phyloP scores from a whole-genome alignment of 2,888 invertebrate genomes.

The Hyposoter didymator region DNA sequence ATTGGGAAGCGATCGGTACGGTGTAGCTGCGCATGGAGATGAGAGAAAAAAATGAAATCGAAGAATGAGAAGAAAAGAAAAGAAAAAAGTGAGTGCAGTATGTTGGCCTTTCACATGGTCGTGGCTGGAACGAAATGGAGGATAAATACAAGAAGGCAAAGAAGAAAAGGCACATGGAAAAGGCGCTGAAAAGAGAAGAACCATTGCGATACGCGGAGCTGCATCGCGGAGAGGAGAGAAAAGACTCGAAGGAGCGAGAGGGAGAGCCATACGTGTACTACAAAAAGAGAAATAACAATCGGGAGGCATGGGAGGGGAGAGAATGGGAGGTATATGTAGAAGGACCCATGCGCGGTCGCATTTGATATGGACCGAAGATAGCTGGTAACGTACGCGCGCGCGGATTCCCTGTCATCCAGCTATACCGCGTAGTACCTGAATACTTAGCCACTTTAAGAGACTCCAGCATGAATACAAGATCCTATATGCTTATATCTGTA shows the following conservation, averaged over 20 bases:
- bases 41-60: constrained; percentile 33
- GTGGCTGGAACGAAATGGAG: constrained; percentile 56
- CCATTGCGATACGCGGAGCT: constrained; percentile 37
- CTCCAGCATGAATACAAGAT: constrained; percentile 60
- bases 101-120: constrained; percentile 53
- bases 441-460: constrained; percentile 61
- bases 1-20: constrained; percentile 61
- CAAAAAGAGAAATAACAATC: constrained; percentile 61
- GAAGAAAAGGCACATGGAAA: constrained; percentile 39
- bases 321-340: constrained; percentile 68
- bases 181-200: constrained; percentile 35
- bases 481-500: constrained; percentile 31
- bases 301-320: constrained; percentile 61
- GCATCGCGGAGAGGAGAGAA: constrained; percentile 45
- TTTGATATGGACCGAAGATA: constrained; percentile 84
- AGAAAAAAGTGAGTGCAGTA: constrained; percentile 42
- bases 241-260: constrained; percentile 33
- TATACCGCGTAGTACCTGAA: constrained; percentile 69
- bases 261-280: constrained; percentile 21
- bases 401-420: constrained; percentile 79
- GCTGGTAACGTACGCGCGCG: constrained; percentile 82
- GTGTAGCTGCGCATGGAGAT: constrained; percentile 42
- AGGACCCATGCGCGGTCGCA: constrained; percentile 80
- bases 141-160: constrained; percentile 30
- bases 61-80: constrained; percentile 27